Evolutionary conservation across 2,113 vertebrate species (phyloP), one percentile per base, ranked within the genome.

Genomic region (Cettia cetti): DNA sequence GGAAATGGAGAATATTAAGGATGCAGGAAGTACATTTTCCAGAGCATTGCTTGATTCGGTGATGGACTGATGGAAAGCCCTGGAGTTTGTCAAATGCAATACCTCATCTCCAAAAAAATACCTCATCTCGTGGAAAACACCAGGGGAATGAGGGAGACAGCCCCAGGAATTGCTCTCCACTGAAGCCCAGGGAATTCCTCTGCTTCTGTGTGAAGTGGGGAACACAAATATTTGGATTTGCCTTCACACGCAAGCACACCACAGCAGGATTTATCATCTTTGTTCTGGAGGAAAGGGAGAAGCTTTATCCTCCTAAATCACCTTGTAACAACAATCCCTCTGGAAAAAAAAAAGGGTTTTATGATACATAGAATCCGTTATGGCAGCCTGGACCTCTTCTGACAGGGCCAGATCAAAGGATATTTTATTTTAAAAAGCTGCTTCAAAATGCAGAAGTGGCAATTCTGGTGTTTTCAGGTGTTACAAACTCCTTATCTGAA

Each of bases 11-110:
- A 27, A 69, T 69, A 50, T 81, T 5, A n/a, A 96, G 93, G 96
- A 97, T 92, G 94, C 94, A 93, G 97, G 77, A 88, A 91, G 92
- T 91, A 93, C 96, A 95, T 97, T 98, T 97, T 96, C 97, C 98
- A 98, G 97, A 97, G 94, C 74, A 30, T 88, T 74, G 92, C 95
- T 96, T 83, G 89, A 66, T 94, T 95, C 93, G 65, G 15, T 28
- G 33, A 86, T 95, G 96, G 95, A 90, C 40, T 76, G 93, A 82
- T 96, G 86, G 14, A 39, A 88, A 88, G 94, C 85, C 89, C 98
- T 98, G 98, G 94, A 64, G 97, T 97, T 96, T 95, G 93, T 97
- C 98, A 97, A 45, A 74, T 11, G 37, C 50, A 59, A 75, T 94
- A 47, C 71, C 83, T 96, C 95, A 82, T 81, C 86, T 93, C 95